Conservation (phyloP, 2,113 vertebrate genomes). For the Brachyhypopomus occidentalis region DNA sequence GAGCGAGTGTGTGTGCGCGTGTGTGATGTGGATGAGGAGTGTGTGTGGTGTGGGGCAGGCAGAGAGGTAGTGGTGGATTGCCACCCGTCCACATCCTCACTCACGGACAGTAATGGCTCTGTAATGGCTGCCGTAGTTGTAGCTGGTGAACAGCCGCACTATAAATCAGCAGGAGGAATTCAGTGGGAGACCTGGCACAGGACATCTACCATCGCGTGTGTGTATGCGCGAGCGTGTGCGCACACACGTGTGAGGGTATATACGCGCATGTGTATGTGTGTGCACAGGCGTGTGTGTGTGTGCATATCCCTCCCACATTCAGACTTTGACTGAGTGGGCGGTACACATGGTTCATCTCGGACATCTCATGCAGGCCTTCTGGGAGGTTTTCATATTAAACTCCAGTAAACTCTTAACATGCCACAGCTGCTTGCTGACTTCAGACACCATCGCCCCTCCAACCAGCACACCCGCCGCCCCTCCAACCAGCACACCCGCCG, state of each 20-base stretch:
- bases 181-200: constrained; percentile 46
- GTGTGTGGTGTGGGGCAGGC: not conserved
- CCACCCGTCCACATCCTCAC: constrained; percentile 37
- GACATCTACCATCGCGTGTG: constrained; percentile 36
- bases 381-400: constrained; percentile 31
- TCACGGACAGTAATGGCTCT: constrained; percentile 69
- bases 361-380: constrained; percentile 32
- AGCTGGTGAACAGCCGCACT: constrained; percentile 48
- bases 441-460: not conserved
- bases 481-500: not conserved
- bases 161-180: constrained; percentile 57
- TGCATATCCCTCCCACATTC: constrained; percentile 24
- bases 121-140: constrained; percentile 55
- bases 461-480: not conserved
- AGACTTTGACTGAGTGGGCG: constrained; percentile 47
- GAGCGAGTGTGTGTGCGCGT: no score
- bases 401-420: constrained; percentile 25
- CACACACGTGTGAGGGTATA: not conserved
- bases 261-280: not conserved
- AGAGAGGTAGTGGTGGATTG: constrained; percentile 33
- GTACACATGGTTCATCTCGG: constrained; percentile 50
- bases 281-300: not conserved
- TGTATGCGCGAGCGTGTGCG: not conserved
- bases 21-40: not conserved
- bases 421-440: constrained; percentile 31